A percentile compares a stretch with the other conserved stretches of the same genome.
Conservation (phyloP, 37 sponge, comb jelly and placozoan species). For the Cliona cf. orientalis region DNA sequence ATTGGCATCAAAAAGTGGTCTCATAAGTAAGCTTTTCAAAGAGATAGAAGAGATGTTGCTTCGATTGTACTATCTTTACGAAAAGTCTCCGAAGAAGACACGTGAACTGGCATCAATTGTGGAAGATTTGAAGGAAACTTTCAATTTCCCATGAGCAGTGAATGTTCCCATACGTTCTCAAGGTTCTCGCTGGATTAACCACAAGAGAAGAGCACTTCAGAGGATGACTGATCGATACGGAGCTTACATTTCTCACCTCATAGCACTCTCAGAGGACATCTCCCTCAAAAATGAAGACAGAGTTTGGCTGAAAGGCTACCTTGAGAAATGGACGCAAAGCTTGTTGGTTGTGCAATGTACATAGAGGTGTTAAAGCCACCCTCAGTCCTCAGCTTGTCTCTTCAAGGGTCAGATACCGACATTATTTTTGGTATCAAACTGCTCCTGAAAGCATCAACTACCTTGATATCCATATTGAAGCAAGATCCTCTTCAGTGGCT, state of each 20-base stretch:
- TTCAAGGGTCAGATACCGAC: background rate
- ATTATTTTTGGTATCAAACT: slow-evolving; percentile 1
- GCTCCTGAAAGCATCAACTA: no score
- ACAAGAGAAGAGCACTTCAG: background rate
- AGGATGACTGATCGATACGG: background rate
- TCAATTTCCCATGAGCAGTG: background rate
- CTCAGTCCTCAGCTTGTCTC: background rate
- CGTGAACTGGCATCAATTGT: slow-evolving; percentile 37
- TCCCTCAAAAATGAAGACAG: background rate
- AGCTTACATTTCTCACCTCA: background rate
- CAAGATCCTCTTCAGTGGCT: slow-evolving; percentile 4
- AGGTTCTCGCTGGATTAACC: background rate
- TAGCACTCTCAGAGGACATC: background rate
- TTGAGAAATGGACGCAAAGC: background rate
- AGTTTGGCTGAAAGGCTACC: background rate
- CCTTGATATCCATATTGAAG: background rate
- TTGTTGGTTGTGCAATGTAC: background rate
- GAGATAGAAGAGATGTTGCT: slow-evolving; percentile 46
- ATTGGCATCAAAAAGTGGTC: slow-evolving; percentile 46
- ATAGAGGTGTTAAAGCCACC: background rate
- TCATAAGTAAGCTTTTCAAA: slow-evolving; percentile 18
- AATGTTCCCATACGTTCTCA: background rate
- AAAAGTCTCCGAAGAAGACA: slow-evolving; percentile 49
- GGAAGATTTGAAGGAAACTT: background rate
- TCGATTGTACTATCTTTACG: no score